phyloP scores from a whole-genome alignment of 2,797 vertebrate species.

The Enteromius mattozi region DNA sequence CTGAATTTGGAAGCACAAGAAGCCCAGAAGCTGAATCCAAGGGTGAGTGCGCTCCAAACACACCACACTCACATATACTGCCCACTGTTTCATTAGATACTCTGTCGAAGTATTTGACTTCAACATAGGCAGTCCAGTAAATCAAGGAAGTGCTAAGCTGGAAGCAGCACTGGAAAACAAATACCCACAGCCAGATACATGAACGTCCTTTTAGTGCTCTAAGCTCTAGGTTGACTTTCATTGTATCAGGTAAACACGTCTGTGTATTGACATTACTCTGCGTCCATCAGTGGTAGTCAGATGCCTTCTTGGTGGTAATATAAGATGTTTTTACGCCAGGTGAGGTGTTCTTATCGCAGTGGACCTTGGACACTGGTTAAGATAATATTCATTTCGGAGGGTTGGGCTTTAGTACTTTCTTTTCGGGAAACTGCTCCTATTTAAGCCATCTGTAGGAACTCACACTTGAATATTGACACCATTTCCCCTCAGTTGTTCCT shows the following conservation, averaged over 20 bases:
- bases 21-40: slow-evolving; percentile 69
- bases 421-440: not conserved
- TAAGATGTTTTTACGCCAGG: slow-evolving; percentile 78
- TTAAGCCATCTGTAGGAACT: slow-evolving; percentile 10
- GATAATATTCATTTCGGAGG: slow-evolving; percentile 49
- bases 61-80: slow-evolving; percentile 80
- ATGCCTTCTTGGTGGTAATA: slow-evolving; percentile 79
- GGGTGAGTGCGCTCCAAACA: slow-evolving; percentile 80
- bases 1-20: slow-evolving; percentile 76
- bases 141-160: slow-evolving; percentile 59
- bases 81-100: slow-evolving; percentile 64
- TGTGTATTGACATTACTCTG: slow-evolving; percentile 2
- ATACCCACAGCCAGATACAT: slow-evolving; percentile 56
- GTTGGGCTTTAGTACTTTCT: slow-evolving; percentile 52
- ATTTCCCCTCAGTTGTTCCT: not conserved
- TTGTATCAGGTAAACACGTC: slow-evolving; percentile 30
- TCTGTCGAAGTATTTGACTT: slow-evolving; percentile 70
- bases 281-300: slow-evolving; percentile 74
- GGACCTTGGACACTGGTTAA: slow-evolving; percentile 75
- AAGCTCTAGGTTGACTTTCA: slow-evolving; percentile 35
- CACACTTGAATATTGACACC: not conserved
- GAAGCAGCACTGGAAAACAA: slow-evolving; percentile 58
- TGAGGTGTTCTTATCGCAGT: slow-evolving; percentile 78
- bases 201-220: not conserved
- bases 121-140: slow-evolving; percentile 77